Base-by-base conservation (phyloP, 2,113 vertebrate species). In the Ovis aries region DNA sequence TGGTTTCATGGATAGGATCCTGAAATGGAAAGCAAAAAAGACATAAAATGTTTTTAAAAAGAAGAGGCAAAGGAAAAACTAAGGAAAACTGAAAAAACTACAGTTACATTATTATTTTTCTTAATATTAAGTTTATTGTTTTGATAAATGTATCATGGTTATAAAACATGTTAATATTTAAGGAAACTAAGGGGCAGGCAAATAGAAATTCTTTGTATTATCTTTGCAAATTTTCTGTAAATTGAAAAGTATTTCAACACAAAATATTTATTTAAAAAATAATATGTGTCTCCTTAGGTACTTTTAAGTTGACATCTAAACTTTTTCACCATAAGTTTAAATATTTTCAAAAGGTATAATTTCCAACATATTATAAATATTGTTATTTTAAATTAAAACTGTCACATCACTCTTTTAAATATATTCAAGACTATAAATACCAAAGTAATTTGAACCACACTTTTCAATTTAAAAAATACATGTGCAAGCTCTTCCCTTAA, bases 351-450 rank as follows among this genome's bases (percentile, higher is more conserved):
- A 94, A 89, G 45, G 74, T 96, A 94, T 92, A 45, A 96, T 94
- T 98, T 94, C 25, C 15, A 97, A 57, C 29, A 91, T 85, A 94
- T 86, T 94, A 11, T 92, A 97, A 97, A 97, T 96, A 97, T 84
- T 97, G 86, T 92, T 77, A 84, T 80, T 95, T 91, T 96, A 97
- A 97, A 97, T 97, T 97, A 95, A 98, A 97, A 97, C 57, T 90
- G 62, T 92, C 84, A 96, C 21, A 95, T 98, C 62, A 95, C 23
- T 62, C 62, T 92, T 95, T 91, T 50, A 96, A 89, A 89, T 93
- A 78, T 93, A 89, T 96, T 98, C 83, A 95, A 23, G 19, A 96
- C 29, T 97, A 90, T 97, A 95, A 96, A 97, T 92, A 95, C 8
- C 19, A 94, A 96, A 97, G 62, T 74, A 95, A 96, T 96, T 90